phyloP scores from a whole-genome alignment of 2,888 invertebrate genomes.

The Suillia variegata region DNA sequence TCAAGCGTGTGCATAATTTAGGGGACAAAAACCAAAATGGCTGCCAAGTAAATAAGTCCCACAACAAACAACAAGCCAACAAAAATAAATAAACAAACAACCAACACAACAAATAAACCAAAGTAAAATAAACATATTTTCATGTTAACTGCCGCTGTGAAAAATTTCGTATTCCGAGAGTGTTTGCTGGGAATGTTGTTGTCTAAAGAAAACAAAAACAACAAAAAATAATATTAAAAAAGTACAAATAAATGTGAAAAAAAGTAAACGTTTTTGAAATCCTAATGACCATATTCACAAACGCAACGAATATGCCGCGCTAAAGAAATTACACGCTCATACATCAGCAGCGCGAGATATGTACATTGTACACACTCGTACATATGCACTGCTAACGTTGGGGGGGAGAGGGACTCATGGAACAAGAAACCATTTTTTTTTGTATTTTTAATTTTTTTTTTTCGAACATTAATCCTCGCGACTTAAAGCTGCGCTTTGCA shows the following conservation, averaged over 20 bases:
- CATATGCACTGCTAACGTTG: background rate
- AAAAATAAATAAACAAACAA: background rate
- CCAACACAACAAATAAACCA: background rate
- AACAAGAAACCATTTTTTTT: no score
- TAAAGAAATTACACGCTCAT: conserved; percentile 3
- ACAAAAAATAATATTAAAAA: background rate
- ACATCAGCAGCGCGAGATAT: background rate
- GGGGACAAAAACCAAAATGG: conserved; percentile 2
- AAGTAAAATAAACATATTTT: background rate
- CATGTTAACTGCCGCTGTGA: background rate
- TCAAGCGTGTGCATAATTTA: conserved; percentile 5
- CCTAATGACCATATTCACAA: conserved; percentile 4
- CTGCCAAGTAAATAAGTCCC: background rate
- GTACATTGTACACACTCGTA: background rate
- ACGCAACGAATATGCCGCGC: background rate
- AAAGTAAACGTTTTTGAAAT: conserved; percentile 1
- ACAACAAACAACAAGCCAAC: background rate
- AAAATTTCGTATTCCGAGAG: conserved; percentile 3
- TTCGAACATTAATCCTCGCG: background rate
- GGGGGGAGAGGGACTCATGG: no score
- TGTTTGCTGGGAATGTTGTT: conserved; percentile 2
- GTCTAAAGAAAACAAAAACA: background rate
- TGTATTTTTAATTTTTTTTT: background rate
- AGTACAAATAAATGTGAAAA: background rate
- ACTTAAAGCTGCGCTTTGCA: background rate